phyloP scores from a whole-genome alignment of 2,888 invertebrate species.

The Priocnemis perturbator region DNA sequence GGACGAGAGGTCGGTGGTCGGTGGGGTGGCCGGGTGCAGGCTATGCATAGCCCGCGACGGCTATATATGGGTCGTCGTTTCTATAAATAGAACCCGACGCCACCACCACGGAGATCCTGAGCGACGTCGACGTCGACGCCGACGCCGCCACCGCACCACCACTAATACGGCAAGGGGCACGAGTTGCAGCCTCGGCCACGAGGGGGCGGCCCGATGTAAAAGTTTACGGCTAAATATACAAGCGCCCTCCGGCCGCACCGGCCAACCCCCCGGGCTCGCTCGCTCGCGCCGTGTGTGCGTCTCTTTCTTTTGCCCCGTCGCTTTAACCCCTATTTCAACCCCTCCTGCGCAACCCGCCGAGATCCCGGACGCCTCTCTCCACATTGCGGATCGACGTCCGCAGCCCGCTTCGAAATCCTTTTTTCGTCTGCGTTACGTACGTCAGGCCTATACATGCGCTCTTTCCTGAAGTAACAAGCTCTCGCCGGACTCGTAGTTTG shows the following conservation, averaged over 20 bases:
- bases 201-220: constrained; percentile 34
- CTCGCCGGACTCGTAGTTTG: too few relatives aligned
- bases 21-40: constrained; percentile 53
- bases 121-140: constrained; percentile 21
- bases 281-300: neutral
- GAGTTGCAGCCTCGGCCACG: constrained; percentile 28
- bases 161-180: neutral
- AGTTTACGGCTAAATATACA: constrained; percentile 61
- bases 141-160: neutral
- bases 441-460: too few relatives aligned
- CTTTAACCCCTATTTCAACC: neutral
- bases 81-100: constrained; percentile 72
- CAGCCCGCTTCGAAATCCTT: neutral
- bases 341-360: too few relatives aligned
- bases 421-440: neutral
- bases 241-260: neutral
- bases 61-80: constrained; percentile 73
- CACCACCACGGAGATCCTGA: constrained; percentile 26
- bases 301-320: neutral
- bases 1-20: constrained; percentile 48
- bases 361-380: too few relatives aligned
- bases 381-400: neutral
- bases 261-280: neutral
- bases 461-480: too few relatives aligned
- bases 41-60: constrained; percentile 71